Conservation (phyloP, 2,113 vertebrate genomes). For the Connochaetes taurinus region DNA sequence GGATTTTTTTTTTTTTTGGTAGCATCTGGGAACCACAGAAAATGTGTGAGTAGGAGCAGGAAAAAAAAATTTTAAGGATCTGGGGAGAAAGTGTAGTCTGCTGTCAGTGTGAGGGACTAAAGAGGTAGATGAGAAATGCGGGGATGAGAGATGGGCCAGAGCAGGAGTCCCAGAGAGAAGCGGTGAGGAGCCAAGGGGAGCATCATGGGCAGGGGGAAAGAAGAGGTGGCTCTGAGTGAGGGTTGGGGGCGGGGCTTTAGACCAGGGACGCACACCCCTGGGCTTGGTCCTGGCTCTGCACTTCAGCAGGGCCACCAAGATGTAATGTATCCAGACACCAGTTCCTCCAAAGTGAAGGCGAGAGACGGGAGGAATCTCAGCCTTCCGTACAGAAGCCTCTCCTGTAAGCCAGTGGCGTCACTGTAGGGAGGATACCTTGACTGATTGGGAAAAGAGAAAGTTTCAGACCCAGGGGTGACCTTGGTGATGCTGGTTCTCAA, state of each 20-base stretch:
- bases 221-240: too few species aligned
- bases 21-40: background rate
- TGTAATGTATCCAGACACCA: fast-evolving
- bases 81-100: background rate
- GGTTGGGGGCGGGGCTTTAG: fast-evolving
- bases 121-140: background rate
- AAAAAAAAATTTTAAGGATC: background rate
- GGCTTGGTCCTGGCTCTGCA: background rate
- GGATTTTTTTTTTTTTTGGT: background rate
- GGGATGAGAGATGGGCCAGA: fast-evolving
- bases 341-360: background rate
- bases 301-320: background rate
- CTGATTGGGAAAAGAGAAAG: too few species aligned
- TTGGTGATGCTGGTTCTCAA: background rate
- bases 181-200: fast-evolving
- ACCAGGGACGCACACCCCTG: fast-evolving
- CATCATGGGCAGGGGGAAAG: fast-evolving
- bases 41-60: background rate
- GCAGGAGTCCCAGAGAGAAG: background rate
- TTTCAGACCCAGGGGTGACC: fast-evolving
- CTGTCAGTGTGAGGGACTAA: too few species aligned
- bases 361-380: fast-evolving
- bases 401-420: fast-evolving
- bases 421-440: fast-evolving
- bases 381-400: fast-evolving